phyloP scores from a whole-genome alignment of 2,113 vertebrate species.

The Aptenodytes forsteri region DNA sequence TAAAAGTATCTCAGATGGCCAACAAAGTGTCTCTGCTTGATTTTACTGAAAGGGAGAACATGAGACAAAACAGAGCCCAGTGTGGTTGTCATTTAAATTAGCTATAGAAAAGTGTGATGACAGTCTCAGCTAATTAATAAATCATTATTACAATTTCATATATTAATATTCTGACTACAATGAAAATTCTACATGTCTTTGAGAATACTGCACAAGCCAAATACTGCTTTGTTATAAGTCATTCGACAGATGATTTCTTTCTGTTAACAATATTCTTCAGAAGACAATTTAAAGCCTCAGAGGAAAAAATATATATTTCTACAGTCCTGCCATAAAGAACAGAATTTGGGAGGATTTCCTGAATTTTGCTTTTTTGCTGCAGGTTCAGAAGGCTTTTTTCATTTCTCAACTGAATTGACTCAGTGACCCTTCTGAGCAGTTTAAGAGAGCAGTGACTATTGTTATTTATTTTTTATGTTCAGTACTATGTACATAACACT shows the following conservation, averaged over 20 bases:
- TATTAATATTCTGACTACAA: background rate
- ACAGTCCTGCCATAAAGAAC: background rate
- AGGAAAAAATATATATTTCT: background rate
- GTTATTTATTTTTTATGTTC: background rate
- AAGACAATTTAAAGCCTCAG: background rate
- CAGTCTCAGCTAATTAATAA: slow-evolving; percentile 42
- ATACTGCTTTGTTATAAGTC: background rate
- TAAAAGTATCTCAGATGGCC: slow-evolving; percentile 36
- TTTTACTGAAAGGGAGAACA: slow-evolving; percentile 23
- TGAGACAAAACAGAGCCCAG: slow-evolving; percentile 2
- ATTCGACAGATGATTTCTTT: slow-evolving; percentile 21
- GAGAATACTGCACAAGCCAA: background rate
- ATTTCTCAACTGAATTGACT: background rate
- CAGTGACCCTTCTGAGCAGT: background rate
- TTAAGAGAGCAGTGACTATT: background rate
- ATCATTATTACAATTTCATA: slow-evolving; percentile 32
- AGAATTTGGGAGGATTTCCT: slow-evolving; percentile 15
- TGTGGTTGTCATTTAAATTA: background rate
- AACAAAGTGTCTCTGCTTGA: slow-evolving; percentile 17
- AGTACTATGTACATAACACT: background rate
- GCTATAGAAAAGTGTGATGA: slow-evolving; percentile 30
- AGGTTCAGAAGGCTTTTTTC: background rate
- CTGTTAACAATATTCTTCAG: background rate
- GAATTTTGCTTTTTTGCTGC: background rate
- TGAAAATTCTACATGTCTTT: background rate